Evolutionary conservation across 2,888 invertebrate species (phyloP), one percentile per base, ranked within the genome.

Genomic region (Mythimna ferrago): DNA sequence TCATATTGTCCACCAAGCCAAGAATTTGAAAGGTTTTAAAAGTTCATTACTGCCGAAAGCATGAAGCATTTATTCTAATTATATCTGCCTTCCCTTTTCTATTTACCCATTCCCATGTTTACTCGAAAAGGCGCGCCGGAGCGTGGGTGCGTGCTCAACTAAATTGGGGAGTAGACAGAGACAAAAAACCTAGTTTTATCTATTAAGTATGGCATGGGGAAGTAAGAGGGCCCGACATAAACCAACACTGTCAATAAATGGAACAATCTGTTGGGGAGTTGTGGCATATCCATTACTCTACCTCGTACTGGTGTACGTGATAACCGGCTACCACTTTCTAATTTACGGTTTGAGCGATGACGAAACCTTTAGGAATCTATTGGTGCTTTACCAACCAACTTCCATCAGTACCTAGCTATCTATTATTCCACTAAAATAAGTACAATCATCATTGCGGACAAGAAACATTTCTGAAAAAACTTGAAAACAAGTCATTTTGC

Each of bases 81-180:
- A 95, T 95, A 95, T 90, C 93, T 92, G 93, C 91, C 94, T 44
- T 93, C 93, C 93, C 93, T 93, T 93, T 93, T 93, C 93, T 96
- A 95, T 96, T 95, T 95, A 92, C 91, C 89, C 92, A 94, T 94
- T 93, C 92, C 93, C 89, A 90, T 96, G 95, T 96, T 96, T 95
- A 95, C 95, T 92, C 92, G 90, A 93, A 94, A 94, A 95, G 95
- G 93, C 95, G 94, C 92, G 93, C 89, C 92, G 86, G 90, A 92
- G 93, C 94, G 95, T 95, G 95, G 96, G 96, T 94, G 95, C 90
- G 88, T 89, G 91, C 90, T 89, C 88, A 89, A 93, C 94, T 94
- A 94, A 94, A 95, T 95, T 95, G 92, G 95, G 94, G 94, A 93
- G 90, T 80, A 90, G 95, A 95, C 85, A 91, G 94, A 93, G 95